These are phyloP conservation scores for Antechinus stuartii DNA, from an alignment of 2,113 vertebrate genomes.

Conservation along the genomic window DNA sequence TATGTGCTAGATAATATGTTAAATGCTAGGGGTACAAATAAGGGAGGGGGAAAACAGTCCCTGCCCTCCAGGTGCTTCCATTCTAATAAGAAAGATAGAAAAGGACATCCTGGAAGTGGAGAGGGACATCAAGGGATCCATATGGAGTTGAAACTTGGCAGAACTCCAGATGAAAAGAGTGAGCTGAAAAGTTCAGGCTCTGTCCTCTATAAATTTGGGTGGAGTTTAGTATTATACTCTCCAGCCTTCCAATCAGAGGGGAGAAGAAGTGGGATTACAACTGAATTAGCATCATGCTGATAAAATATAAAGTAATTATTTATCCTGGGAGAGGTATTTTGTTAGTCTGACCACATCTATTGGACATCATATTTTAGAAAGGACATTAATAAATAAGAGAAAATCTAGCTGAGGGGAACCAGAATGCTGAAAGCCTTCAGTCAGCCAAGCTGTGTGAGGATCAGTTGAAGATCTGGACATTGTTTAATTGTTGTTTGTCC, in stretches of 20 bases:
- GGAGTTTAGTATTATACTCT: neutral
- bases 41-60: neutral
- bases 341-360: neutral
- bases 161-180: neutral
- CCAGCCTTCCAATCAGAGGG: neutral
- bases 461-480: neutral
- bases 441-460: neutral
- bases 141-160: neutral
- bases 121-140: neutral
- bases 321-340: neutral
- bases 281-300: neutral
- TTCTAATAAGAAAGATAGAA: neutral
- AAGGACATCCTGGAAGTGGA: neutral
- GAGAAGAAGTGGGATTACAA: neutral
- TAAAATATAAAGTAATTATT: neutral
- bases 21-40: neutral
- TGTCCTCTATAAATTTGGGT: neutral
- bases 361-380: neutral
- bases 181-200: neutral
- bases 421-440: neutral
- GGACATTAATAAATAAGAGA: neutral
- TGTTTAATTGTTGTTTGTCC: neutral
- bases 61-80: neutral
- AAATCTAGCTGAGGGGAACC: neutral
- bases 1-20: neutral